Evolutionary conservation across 2,113 vertebrate species (phyloP).

Genomic region (Indicator indicator): DNA sequence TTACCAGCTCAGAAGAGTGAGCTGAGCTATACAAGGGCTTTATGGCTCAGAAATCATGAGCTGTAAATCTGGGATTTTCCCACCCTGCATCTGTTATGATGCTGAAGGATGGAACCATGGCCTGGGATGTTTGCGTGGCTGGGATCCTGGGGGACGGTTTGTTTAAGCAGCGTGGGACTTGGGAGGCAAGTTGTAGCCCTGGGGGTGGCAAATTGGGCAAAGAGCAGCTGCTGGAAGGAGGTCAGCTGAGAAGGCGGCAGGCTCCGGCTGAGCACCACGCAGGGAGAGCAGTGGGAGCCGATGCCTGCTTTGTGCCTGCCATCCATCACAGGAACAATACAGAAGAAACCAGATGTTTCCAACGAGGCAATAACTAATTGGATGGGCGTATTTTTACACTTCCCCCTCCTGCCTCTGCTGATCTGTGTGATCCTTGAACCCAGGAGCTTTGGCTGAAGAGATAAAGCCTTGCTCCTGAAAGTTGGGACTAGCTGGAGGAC

Average conservation of each 20-base stretch:
- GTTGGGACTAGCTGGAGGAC: background rate
- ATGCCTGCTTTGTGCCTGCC: background rate
- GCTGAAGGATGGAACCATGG: background rate
- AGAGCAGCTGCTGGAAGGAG: background rate
- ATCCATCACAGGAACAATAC: background rate
- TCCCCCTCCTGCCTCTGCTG: background rate
- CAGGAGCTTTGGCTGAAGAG: background rate
- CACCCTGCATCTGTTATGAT: background rate
- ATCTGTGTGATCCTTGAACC: background rate
- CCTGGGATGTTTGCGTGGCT: background rate
- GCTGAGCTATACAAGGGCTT: background rate
- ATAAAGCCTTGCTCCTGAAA: rapidly evolving
- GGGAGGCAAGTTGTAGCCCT: rapidly evolving
- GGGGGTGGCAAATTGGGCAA: background rate
- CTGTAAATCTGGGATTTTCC: background rate
- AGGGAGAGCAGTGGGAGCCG: background rate
- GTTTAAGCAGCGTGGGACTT: background rate
- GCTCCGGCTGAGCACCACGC: background rate
- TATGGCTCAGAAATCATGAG: background rate
- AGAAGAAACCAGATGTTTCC: background rate
- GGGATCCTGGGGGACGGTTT: background rate
- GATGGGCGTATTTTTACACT: background rate
- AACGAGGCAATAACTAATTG: background rate
- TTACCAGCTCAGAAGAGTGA: background rate
- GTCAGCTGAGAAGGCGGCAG: background rate